phyloP scores from a whole-genome alignment of 1,140 invertebrate species.

The Plectrocnemia conspersa region DNA sequence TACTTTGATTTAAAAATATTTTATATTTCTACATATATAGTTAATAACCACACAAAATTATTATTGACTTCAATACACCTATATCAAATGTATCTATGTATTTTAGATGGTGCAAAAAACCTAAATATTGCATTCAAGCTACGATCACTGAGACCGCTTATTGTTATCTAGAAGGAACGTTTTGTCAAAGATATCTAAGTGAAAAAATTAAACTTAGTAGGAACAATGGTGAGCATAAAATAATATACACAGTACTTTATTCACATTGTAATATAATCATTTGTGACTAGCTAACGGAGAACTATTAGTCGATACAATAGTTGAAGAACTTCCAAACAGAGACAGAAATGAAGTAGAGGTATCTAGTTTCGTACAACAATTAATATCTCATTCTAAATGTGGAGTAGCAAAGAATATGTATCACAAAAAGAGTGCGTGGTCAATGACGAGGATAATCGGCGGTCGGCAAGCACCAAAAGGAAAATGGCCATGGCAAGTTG shows the following conservation, averaged over 20 bases:
- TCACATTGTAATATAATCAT: not conserved
- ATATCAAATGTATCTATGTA: slow-evolving; percentile 14
- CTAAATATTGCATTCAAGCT: slow-evolving; percentile 66
- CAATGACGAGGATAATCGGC: slow-evolving; percentile 77
- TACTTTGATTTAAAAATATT: too few relatives aligned
- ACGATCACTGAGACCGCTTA: slow-evolving; percentile 76
- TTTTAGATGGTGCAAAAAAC: slow-evolving; percentile 67
- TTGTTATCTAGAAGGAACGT: slow-evolving; percentile 75
- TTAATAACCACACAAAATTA: too few relatives aligned
- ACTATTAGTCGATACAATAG: slow-evolving; percentile 27
- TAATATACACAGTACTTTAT: not conserved
- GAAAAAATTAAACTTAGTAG: slow-evolving; percentile 51
- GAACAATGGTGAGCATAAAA: slow-evolving; percentile 33
- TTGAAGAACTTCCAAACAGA: slow-evolving; percentile 24
- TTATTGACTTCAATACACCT: too few relatives aligned
- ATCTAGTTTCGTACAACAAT: slow-evolving; percentile 8
- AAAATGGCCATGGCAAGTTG: slow-evolving; percentile 92
- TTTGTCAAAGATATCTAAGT: slow-evolving; percentile 71
- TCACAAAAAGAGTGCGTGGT: slow-evolving; percentile 28
- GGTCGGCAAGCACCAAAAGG: slow-evolving; percentile 70
- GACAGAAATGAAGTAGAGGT: slow-evolving; percentile 27
- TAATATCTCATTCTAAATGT: slow-evolving; percentile 8
- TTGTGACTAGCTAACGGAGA: slow-evolving; percentile 22
- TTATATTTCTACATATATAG: too few relatives aligned
- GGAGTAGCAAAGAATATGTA: slow-evolving; percentile 21